These are phyloP conservation scores for Metellina segmentata DNA, from an alignment of 2,888 invertebrate species.

Conservation along the genomic window DNA sequence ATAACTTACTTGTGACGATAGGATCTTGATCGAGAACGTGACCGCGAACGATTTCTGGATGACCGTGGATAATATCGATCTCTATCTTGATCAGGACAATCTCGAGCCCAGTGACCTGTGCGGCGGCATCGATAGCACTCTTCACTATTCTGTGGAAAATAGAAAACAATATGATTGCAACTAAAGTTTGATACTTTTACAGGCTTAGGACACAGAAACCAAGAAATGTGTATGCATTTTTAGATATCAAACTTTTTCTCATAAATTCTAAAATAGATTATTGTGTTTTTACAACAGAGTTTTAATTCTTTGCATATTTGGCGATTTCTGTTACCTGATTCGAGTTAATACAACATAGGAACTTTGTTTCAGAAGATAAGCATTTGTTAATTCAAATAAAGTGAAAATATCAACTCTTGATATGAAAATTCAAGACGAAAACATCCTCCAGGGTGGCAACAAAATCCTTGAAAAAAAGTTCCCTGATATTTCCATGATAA, in stretches of 20 bases:
- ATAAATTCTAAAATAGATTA: not conserved
- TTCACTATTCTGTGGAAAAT: slow-evolving; percentile 76
- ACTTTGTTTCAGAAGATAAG: too few species aligned
- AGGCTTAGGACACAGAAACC: too few species aligned
- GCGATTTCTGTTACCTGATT: not conserved
- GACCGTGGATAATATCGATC: slow-evolving; percentile 74
- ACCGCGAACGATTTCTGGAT: slow-evolving; percentile 73
- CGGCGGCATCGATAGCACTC: slow-evolving; percentile 82
- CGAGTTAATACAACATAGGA: too few species aligned
- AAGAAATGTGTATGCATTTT: not conserved
- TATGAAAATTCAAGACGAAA: too few species aligned
- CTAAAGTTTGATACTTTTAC: too few species aligned
- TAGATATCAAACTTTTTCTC: not conserved
- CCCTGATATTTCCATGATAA: too few species aligned
- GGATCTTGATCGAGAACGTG: slow-evolving; percentile 76
- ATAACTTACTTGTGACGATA: slow-evolving; percentile 55
- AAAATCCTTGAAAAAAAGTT: too few species aligned
- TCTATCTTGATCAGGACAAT: slow-evolving; percentile 80
- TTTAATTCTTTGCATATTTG: not conserved
- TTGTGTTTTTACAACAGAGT: not conserved
- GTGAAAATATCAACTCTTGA: too few species aligned
- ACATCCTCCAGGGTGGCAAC: too few species aligned
- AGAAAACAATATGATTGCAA: slow-evolving; percentile 15
- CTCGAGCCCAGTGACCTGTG: slow-evolving; percentile 81
- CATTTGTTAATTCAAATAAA: too few species aligned